Evolutionary conservation across 2,888 invertebrate genomes (phyloP), one percentile per base, ranked within the genome.

Genomic region (Nomada ferruginata): DNA sequence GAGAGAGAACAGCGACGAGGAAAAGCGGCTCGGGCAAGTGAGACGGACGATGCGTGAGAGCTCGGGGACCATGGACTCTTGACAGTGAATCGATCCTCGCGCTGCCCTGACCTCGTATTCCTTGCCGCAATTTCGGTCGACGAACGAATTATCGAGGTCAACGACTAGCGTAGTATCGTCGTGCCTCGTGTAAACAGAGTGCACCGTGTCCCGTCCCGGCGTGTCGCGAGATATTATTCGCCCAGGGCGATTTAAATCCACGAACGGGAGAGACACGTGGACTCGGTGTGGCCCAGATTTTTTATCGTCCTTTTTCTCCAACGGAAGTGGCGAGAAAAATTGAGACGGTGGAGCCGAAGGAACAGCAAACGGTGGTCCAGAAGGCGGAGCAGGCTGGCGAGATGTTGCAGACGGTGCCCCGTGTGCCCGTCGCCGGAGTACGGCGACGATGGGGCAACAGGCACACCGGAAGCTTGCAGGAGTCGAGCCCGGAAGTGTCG

Each of bases 401-500:
- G 86, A 92, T 93, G 92, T 89, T 93, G 81, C 92, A 92, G 85
- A 91, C 92, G 57, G 90, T 92, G 79, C 92, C 92, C 50, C 87
- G 93, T 64, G 90, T 93, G 55, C 92, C 93, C 42, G 89, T 92
- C 70, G 92, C 92, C 65, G 93, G 93, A 29, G 89, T 93, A 0
- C 91, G 92, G 61, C 87, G 93, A 15, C 89, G 92, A 66, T 93
- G 93, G 93, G 92, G 91, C 75, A 91, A 91, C 29, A 79, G 89
- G 57, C 75, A 84, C 61, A 71, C 85, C 55, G 90, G 84, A 44
- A 85, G 83, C 52, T 90, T 92, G 53, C 93, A 93, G 83, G 93
- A 93, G 79, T 93, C 93, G 23, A 93, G 93, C 79, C 91, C 92
- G 57, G 93, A 93, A 78, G 93, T 93, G 13, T 93, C 93, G 36